Evolutionary conservation across 2,113 vertebrate species (phyloP), one percentile per base, ranked within the genome.

Genomic region (Amia ocellicauda): DNA sequence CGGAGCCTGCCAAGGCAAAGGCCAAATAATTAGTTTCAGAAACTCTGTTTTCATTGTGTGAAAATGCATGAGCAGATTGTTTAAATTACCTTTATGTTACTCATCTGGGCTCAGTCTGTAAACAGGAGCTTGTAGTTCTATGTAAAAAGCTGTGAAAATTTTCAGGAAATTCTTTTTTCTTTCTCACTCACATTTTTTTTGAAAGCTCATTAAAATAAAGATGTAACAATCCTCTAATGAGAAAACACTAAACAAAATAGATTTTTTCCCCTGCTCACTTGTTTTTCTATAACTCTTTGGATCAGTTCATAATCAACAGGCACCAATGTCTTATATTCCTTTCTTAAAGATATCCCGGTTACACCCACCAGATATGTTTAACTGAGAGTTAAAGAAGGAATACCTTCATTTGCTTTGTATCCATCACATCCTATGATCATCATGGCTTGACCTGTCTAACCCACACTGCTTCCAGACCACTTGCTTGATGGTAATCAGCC

Each of bases 21-120:
- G 78, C 69, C 73, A 80, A 58, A 77, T 80, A 80, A 80, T 75
- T 77, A 80, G 71, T 67, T 63, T 67, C 58, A 75, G 56, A 77
- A 75, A 72, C 68, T 67, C 66, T 76, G 78, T 77, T 77, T 80
- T 80, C 70, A 74, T 73, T 77, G 75, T 71, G 49, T 69, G 69
- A 77, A 71, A 54, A 20, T 62, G 47, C 57, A 67, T 56, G 60
- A 66, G 69, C 66, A 69, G 67, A 70, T 58, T 40, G 69, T 57
- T 72, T 70, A 76, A 79, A 75, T 75, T 72, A 63, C 58, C 49
- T 58, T 52, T 69, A 50, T 68, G 71, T 64, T 64, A 65, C 73
- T 72, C 71, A 74, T 72, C 62, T 64, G 69, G 67, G 60, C 49
- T 54, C 14, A 53, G 40, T 61, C 49, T 69, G 61, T 73, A 79